Evolutionary conservation across 1,140 invertebrate species (phyloP).

Genomic region (Teleopsis dalmanni): DNA sequence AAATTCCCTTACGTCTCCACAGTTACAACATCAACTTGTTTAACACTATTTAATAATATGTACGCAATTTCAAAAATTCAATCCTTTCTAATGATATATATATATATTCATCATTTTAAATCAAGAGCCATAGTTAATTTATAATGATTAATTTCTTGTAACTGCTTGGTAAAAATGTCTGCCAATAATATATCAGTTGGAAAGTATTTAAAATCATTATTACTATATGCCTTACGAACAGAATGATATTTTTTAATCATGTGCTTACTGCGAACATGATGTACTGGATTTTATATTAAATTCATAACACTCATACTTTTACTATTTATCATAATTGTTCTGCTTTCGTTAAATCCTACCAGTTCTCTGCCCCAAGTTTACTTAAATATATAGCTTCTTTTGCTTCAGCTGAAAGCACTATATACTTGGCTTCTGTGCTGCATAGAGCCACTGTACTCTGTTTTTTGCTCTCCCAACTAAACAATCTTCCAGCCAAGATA

Average conservation of each 20-base stretch:
- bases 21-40: too few relatives aligned
- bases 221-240: too few relatives aligned
- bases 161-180: too few relatives aligned
- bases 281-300: constrained; percentile 19
- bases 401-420: constrained; percentile 13
- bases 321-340: constrained; percentile 2
- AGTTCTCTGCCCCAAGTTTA: constrained; percentile 10
- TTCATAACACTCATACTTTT: constrained; percentile 22
- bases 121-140: too few relatives aligned
- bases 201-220: too few relatives aligned
- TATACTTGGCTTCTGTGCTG: constrained; percentile 20
- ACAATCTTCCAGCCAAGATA: constrained; percentile 12
- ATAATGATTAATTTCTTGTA: too few relatives aligned
- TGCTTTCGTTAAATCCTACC: not conserved
- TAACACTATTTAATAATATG: too few relatives aligned
- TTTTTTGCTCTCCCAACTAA: constrained; percentile 17
- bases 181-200: too few relatives aligned
- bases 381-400: constrained; percentile 15
- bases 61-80: too few relatives aligned
- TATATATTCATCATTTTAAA: too few relatives aligned
- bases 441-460: constrained; percentile 14
- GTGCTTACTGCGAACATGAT: constrained; percentile 26
- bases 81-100: too few relatives aligned
- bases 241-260: constrained; percentile 26
- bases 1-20: too few relatives aligned